These are phyloP conservation scores for Phycodurus eques DNA, from an alignment of 2,113 vertebrate species.

Conservation along the genomic window DNA sequence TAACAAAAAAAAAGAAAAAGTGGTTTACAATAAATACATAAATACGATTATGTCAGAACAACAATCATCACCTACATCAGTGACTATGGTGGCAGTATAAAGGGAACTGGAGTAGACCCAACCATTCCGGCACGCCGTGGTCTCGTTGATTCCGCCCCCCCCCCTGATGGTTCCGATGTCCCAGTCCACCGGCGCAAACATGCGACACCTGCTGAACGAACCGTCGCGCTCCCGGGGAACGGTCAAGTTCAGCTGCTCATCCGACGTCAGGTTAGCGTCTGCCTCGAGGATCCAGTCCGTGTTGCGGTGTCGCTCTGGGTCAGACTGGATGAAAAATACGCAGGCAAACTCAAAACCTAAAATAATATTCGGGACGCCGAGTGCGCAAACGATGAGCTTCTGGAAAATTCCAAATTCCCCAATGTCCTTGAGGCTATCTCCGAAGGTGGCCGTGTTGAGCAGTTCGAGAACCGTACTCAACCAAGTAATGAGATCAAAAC, in stretches of 20 bases:
- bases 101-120: constrained; percentile 73
- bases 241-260: constrained; percentile 75
- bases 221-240: constrained; percentile 62
- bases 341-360: constrained; percentile 73
- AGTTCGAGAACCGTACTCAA: background rate
- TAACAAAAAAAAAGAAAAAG: constrained; percentile 5
- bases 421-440: constrained; percentile 69
- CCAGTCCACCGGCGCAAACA: constrained; percentile 75
- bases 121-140: constrained; percentile 65
- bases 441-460: constrained; percentile 66
- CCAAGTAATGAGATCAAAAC: background rate
- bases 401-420: constrained; percentile 83
- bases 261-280: constrained; percentile 65
- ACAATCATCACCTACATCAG: constrained; percentile 60
- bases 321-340: constrained; percentile 73
- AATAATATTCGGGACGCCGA: constrained; percentile 60
- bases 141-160: constrained; percentile 69
- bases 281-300: constrained; percentile 55
- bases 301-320: constrained; percentile 70
- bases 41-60: background rate
- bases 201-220: constrained; percentile 71
- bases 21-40: background rate
- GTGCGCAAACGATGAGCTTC: constrained; percentile 64
- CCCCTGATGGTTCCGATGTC: constrained; percentile 67
- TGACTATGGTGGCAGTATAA: constrained; percentile 63